Conservation (phyloP, 2,797 vertebrate genomes). For the Gouania willdenowi region DNA sequence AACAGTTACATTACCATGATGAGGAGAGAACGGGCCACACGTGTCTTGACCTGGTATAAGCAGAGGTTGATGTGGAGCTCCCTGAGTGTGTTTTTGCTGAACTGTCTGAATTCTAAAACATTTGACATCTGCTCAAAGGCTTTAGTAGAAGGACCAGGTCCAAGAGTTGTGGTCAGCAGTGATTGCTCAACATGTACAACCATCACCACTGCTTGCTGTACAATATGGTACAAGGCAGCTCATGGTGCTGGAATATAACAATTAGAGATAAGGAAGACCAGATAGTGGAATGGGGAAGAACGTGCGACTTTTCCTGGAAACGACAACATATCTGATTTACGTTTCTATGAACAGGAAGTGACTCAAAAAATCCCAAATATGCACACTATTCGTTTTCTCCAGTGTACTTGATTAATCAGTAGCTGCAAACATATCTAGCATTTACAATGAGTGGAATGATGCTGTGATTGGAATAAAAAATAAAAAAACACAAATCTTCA, state of each 20-base stretch:
- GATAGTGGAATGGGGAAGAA: neutral
- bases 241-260: constrained; percentile 48
- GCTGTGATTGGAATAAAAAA: constrained; percentile 11
- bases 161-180: constrained; percentile 35
- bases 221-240: constrained; percentile 64
- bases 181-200: constrained; percentile 23
- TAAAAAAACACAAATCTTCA: neutral
- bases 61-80: too few relatives aligned
- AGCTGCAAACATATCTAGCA: neutral
- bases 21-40: constrained; percentile 15
- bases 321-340: neutral
- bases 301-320: constrained; percentile 8
- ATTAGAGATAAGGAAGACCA: neutral
- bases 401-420: constrained; percentile 30
- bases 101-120: constrained; percentile 31
- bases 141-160: constrained; percentile 32
- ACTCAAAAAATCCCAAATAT: constrained; percentile 56
- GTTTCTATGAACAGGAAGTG: constrained; percentile 60
- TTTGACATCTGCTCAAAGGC: constrained; percentile 49
- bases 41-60: too few relatives aligned
- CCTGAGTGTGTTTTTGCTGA: too few relatives aligned
- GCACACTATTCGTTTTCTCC: constrained; percentile 61
- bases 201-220: constrained; percentile 36
- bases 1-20: constrained; percentile 38
- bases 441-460: constrained; percentile 18